Conservation (phyloP, 2,113 vertebrate species). For the Jacana jacana region DNA sequence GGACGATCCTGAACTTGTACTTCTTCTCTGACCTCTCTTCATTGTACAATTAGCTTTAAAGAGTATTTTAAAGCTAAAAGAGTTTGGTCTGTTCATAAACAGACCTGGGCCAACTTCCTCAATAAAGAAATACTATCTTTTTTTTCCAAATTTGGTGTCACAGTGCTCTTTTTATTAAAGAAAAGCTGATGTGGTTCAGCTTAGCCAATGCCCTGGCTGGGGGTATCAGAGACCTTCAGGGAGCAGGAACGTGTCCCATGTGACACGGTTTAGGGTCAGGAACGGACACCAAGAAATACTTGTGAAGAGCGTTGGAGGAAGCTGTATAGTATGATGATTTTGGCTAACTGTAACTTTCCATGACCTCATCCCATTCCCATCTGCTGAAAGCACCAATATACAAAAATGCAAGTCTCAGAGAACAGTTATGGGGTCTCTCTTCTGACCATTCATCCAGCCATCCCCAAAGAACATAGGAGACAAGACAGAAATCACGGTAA, state of each 20-base stretch:
- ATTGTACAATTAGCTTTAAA: background rate
- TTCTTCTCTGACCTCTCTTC: background rate
- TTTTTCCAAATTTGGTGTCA: accelerated
- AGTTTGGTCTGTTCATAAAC: background rate
- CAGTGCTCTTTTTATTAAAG: background rate
- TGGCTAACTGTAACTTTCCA: background rate
- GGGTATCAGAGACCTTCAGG: background rate
- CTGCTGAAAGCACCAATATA: background rate
- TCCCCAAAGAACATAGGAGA: background rate
- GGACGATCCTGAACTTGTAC: background rate
- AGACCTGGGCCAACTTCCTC: background rate
- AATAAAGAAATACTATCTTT: background rate
- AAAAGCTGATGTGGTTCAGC: background rate
- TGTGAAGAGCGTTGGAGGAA: background rate
- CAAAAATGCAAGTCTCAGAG: background rate
- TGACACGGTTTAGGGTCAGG: background rate
- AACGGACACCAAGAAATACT: too few relatives aligned
- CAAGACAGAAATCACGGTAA: background rate
- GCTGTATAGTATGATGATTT: background rate
- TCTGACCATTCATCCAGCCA: background rate
- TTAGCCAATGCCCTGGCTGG: background rate
- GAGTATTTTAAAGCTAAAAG: background rate
- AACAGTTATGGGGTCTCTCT: background rate
- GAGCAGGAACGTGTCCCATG: background rate
- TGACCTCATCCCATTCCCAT: background rate